These are phyloP conservation scores for Chaetoderma sp. DNA, from an alignment of 2,888 invertebrate species.

Conservation along the genomic window DNA sequence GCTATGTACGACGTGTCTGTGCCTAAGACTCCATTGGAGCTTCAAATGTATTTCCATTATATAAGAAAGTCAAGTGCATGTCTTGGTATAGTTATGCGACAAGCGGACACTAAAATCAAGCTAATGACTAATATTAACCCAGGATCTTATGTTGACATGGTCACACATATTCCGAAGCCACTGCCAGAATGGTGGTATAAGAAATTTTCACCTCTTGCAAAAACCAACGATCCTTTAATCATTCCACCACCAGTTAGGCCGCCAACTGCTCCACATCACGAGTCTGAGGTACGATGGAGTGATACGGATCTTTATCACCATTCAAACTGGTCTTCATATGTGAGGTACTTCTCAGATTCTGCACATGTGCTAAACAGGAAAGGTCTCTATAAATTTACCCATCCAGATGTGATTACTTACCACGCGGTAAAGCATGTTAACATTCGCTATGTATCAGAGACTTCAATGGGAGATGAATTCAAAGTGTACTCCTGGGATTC, in stretches of 20 bases:
- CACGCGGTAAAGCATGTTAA: conserved; percentile 48
- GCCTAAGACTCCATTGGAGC: conserved; percentile 7
- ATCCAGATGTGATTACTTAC: conserved; percentile 34
- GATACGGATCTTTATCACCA: conserved; percentile 38
- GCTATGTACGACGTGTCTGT: conserved; percentile 18
- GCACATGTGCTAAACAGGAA: conserved; percentile 33
- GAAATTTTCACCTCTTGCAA: conserved; percentile 44
- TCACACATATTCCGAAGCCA: conserved; percentile 49
- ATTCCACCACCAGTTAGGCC: conserved; percentile 42
- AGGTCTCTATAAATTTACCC: conserved; percentile 34
- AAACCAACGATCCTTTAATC: conserved; percentile 37
- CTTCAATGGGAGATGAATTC: conserved; percentile 50
- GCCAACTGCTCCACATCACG: conserved; percentile 23
- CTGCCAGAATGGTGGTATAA: conserved; percentile 60
- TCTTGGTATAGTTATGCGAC: not conserved
- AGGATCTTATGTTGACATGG: conserved; percentile 52
- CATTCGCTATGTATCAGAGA: conserved; percentile 53
- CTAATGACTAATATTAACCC: conserved; percentile 46
- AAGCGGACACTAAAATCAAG: not conserved
- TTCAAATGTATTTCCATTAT: conserved; percentile 33
- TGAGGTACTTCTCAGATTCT: conserved; percentile 37
- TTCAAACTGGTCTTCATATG: conserved; percentile 35
- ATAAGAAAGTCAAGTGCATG: conserved; percentile 32
- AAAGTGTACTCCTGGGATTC: conserved; percentile 49
- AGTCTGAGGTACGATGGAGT: conserved; percentile 33